A percentile compares a stretch with the other conserved stretches of the same genome.
These are phyloP conservation scores for Anthrax anthrax DNA, from an alignment of 2,888 invertebrate species.

Conservation along the genomic window DNA sequence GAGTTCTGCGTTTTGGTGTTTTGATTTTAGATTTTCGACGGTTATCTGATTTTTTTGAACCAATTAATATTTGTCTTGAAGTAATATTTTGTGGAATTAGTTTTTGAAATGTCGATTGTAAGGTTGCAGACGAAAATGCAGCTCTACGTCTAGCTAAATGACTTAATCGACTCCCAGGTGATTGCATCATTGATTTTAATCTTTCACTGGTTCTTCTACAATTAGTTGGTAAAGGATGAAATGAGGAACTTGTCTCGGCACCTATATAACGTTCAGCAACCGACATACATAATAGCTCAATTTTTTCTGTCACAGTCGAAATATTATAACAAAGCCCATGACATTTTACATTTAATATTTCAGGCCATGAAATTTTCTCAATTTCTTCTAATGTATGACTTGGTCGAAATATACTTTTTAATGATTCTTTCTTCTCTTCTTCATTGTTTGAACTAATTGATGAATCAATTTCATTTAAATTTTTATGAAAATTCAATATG, in stretches of 20 bases:
- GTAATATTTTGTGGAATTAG: not conserved
- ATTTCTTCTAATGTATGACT: slow-evolving; percentile 24
- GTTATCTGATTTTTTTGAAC: slow-evolving; percentile 4
- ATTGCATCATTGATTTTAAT: slow-evolving; percentile 34
- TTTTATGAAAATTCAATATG: slow-evolving; percentile 24
- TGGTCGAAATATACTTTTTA: slow-evolving; percentile 19
- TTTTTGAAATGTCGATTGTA: slow-evolving; percentile 37
- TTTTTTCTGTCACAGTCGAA: slow-evolving; percentile 51
- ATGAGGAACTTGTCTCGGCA: slow-evolving; percentile 53
- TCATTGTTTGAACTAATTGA: too few relatives aligned
- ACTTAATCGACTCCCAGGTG: slow-evolving; percentile 61
- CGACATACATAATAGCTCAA: slow-evolving; percentile 49
- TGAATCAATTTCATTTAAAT: slow-evolving; percentile 8
- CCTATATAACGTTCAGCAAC: slow-evolving; percentile 59
- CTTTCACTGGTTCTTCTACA: not conserved
- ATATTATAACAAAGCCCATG: slow-evolving; percentile 65
- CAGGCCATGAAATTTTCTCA: slow-evolving; percentile 40
- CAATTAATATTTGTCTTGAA: slow-evolving; percentile 8
- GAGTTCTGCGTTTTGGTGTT: slow-evolving; percentile 39
- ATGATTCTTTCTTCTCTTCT: too few relatives aligned
- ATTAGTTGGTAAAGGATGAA: slow-evolving; percentile 6
- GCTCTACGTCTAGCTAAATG: slow-evolving; percentile 61
- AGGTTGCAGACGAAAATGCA: slow-evolving; percentile 58
- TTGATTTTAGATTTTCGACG: slow-evolving; percentile 4
- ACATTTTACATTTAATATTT: slow-evolving; percentile 44